Conservation (phyloP, 2,888 invertebrate species). For the Atethmia centrago region DNA sequence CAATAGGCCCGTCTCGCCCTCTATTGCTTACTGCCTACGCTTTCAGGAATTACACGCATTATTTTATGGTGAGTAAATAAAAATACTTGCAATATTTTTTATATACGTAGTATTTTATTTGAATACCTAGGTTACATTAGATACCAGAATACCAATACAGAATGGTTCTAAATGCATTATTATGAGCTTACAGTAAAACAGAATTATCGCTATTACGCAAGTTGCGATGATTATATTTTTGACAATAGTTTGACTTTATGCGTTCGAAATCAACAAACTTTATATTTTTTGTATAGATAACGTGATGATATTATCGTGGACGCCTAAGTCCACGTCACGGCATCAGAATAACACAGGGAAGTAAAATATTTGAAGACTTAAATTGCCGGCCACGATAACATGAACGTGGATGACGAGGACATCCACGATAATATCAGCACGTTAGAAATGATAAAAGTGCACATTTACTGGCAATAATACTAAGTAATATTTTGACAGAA, state of each 20-base stretch:
- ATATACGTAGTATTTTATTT: conserved; percentile 15
- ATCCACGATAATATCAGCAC: too few species aligned
- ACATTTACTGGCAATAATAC: conserved; percentile 7
- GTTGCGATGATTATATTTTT: conserved; percentile 20
- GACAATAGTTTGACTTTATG: too few species aligned
- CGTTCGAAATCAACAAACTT: too few species aligned
- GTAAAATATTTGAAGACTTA: too few species aligned
- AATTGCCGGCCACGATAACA: too few species aligned
- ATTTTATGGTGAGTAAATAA: not conserved
- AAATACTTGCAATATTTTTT: not conserved
- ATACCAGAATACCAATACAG: conserved; percentile 1
- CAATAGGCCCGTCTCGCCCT: not conserved
- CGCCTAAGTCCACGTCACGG: too few species aligned
- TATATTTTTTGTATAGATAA: too few species aligned
- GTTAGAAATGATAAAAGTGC: too few species aligned
- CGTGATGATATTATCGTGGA: too few species aligned
- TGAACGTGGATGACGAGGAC: too few species aligned
- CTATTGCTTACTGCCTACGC: not conserved
- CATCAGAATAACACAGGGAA: too few species aligned
- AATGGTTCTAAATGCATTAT: conserved; percentile 11
- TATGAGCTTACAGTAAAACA: not conserved
- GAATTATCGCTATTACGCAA: not conserved
- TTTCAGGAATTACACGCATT: not conserved
- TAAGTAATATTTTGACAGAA: not conserved
- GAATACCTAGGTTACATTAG: conserved; percentile 20